Evolutionary conservation across 2,113 vertebrate genomes (phyloP).

Genomic region (Lepidothrix coronata): DNA sequence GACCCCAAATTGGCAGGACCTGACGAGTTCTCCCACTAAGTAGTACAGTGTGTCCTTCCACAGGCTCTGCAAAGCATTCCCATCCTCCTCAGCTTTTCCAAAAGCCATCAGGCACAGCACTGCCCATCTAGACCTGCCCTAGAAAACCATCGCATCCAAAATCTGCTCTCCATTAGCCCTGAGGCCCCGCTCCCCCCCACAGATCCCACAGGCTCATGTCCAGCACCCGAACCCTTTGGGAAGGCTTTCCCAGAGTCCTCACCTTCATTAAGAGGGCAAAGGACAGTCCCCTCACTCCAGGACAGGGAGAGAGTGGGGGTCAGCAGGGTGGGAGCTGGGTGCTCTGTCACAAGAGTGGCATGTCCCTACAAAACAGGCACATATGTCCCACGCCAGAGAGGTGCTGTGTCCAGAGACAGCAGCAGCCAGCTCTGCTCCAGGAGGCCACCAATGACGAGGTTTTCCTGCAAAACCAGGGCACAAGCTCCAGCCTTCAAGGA

Average conservation of each 20-base stretch:
- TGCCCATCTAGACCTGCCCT: neutral
- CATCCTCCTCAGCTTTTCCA: neutral
- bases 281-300: neutral
- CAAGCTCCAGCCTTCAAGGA: neutral
- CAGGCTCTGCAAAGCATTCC: slow-evolving; percentile 25
- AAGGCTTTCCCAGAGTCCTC: neutral
- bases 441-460: neutral
- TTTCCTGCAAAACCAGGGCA: neutral
- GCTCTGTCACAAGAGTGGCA: neutral
- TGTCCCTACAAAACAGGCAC: accelerated
- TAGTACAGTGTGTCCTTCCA: slow-evolving; percentile 35
- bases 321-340: neutral
- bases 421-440: neutral
- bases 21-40: slow-evolving; percentile 1
- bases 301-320: neutral
- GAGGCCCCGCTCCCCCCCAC: neutral
- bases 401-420: neutral
- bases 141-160: neutral
- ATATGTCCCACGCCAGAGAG: neutral
- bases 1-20: slow-evolving; percentile 5
- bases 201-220: neutral
- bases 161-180: neutral
- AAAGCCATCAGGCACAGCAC: neutral
- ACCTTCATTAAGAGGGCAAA: neutral
- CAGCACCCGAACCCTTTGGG: neutral